Conservation (phyloP, 2,888 invertebrate species). For the Dione juno region DNA sequence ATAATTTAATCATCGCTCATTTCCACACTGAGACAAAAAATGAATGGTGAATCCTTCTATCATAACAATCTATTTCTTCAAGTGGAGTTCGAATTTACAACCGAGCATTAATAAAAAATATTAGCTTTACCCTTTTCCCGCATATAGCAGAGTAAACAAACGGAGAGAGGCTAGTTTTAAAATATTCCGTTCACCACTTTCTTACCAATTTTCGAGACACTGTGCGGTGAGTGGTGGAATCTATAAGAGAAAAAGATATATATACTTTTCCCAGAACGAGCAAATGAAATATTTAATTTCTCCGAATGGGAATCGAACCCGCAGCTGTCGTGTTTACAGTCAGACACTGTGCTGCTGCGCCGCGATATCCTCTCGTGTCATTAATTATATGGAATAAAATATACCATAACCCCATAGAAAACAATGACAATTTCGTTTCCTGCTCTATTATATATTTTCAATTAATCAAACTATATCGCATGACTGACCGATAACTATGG, state of each 20-base stretch:
- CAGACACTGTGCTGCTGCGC: background rate
- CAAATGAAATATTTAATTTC: background rate
- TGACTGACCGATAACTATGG: background rate
- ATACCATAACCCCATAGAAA: background rate
- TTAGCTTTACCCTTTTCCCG: no score
- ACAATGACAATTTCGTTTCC: slow-evolving; percentile 2
- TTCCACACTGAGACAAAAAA: no score
- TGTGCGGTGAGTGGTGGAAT: background rate
- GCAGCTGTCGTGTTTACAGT: background rate
- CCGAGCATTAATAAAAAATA: no score
- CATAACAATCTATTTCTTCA: no score
- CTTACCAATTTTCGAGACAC: background rate
- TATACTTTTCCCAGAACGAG: background rate
- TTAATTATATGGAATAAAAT: background rate
- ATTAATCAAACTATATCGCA: slow-evolving; percentile 5
- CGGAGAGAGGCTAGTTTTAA: background rate
- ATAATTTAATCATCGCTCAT: no score
- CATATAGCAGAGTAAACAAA: background rate
- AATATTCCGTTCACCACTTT: background rate
- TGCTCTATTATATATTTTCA: background rate
- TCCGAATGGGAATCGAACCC: background rate
- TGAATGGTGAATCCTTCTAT: no score
- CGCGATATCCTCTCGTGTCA: background rate
- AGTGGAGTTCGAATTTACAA: no score
- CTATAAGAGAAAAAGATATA: no score